A percentile compares a stretch with the other conserved stretches of the same genome.
phyloP scores from a whole-genome alignment of 2,797 vertebrate species.

The Rostrhamus sociabilis region DNA sequence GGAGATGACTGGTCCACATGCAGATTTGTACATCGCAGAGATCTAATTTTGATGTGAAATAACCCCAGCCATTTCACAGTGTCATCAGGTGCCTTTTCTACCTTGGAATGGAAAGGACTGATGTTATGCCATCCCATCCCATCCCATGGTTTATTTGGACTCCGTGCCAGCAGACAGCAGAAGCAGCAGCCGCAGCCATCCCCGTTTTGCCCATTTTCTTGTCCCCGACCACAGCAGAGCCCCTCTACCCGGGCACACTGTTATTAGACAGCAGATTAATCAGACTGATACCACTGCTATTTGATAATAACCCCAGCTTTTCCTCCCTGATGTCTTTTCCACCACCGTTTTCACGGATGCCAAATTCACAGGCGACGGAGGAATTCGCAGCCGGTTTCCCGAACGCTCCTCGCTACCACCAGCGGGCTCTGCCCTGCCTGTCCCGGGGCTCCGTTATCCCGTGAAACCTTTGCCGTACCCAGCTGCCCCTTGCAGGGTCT shows the following conservation, averaged over 20 bases:
- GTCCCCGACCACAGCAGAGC: neutral
- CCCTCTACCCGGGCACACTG: neutral
- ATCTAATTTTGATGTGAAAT: neutral
- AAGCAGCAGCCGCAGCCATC: neutral
- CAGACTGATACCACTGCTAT: neutral
- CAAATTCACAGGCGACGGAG: neutral
- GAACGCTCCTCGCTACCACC: rapidly evolving
- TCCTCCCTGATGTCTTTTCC: neutral
- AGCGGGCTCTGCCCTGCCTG: neutral
- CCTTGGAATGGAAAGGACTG: no score
- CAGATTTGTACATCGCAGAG: neutral
- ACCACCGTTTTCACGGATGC: neutral
- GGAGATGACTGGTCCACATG: neutral
- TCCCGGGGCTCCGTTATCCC: rapidly evolving
- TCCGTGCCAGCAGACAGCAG: neutral
- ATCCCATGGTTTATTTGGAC: neutral
- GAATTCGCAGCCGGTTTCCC: neutral
- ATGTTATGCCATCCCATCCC: neutral
- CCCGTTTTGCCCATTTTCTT: neutral
- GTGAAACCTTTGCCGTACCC: neutral
- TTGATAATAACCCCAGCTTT: neutral
- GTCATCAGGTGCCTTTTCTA: neutral
- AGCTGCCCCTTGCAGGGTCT: neutral
- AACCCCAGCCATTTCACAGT: neutral
- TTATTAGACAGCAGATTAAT: neutral